Conservation (phyloP, 2,113 vertebrate species). For the Azemiops feae region DNA sequence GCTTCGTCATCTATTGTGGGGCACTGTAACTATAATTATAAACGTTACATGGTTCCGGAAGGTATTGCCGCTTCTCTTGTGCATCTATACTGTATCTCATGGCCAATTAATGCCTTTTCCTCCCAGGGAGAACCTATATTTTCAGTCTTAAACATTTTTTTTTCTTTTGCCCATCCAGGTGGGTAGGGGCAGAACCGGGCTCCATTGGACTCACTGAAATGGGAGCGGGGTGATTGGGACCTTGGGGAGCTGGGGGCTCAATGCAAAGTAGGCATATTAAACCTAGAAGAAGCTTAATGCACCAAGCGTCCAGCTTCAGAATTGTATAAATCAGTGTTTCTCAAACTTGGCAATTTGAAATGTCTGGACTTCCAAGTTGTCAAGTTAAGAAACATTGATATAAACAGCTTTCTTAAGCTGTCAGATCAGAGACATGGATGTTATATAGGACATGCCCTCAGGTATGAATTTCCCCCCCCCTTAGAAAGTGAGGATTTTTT, state of each 20-base stretch:
- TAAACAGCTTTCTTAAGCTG: background rate
- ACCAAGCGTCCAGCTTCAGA: background rate
- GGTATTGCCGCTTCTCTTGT: background rate
- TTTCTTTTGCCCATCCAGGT: background rate
- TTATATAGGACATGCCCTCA: background rate
- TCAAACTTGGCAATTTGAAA: background rate
- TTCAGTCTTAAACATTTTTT: background rate
- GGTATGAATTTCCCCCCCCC: background rate
- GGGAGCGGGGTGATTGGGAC: background rate
- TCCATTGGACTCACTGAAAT: background rate
- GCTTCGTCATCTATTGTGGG: background rate
- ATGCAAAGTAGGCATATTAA: background rate
- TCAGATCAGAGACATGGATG: background rate
- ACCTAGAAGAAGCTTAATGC: background rate
- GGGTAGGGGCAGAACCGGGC: background rate
- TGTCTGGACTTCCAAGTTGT: background rate
- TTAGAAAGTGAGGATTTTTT: background rate
- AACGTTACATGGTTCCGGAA: background rate
- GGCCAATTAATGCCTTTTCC: background rate
- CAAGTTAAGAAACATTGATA: background rate
- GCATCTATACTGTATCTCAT: background rate
- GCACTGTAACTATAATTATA: background rate
- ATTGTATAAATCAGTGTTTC: background rate
- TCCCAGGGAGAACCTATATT: background rate
- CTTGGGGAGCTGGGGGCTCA: background rate